Evolutionary conservation across 2,797 vertebrate genomes (phyloP).

Genomic region (Trachops cirrhosus): DNA sequence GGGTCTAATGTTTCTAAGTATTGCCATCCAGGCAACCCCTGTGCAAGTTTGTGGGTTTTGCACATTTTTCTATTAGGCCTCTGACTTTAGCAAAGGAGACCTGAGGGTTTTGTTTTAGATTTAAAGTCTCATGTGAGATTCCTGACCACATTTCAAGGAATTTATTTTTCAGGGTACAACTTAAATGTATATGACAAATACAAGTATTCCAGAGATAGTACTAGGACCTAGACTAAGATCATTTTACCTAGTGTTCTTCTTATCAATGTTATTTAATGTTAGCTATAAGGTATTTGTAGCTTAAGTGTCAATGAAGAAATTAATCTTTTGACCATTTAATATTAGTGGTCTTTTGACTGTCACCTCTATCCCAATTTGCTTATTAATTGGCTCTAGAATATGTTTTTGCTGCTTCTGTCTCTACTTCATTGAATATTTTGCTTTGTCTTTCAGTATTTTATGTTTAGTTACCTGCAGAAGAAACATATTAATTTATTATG

Average conservation of each 20-base stretch:
- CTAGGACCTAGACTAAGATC: not conserved
- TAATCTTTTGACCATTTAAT: not conserved
- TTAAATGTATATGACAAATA: not conserved
- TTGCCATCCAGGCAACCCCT: not conserved
- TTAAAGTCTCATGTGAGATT: not conserved
- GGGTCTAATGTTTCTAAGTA: not conserved
- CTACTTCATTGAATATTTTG: conserved; percentile 4
- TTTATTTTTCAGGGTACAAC: not conserved
- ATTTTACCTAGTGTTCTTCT: not conserved
- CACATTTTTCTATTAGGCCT: not conserved
- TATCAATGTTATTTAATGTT: not conserved
- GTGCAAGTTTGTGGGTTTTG: not conserved
- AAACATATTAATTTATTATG: not conserved
- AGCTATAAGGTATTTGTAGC: not conserved
- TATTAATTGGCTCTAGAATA: not conserved
- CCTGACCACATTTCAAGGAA: not conserved
- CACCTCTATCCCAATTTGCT: not conserved
- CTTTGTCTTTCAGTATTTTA: not conserved
- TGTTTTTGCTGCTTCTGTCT: not conserved
- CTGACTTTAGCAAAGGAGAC: not conserved
- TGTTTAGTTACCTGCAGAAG: not conserved
- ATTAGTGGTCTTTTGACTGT: not conserved
- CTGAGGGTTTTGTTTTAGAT: not conserved
- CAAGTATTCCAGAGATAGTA: not conserved
- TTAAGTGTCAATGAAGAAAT: not conserved